phyloP scores from a whole-genome alignment of 2,888 invertebrate genomes.

The Drepana falcataria region DNA sequence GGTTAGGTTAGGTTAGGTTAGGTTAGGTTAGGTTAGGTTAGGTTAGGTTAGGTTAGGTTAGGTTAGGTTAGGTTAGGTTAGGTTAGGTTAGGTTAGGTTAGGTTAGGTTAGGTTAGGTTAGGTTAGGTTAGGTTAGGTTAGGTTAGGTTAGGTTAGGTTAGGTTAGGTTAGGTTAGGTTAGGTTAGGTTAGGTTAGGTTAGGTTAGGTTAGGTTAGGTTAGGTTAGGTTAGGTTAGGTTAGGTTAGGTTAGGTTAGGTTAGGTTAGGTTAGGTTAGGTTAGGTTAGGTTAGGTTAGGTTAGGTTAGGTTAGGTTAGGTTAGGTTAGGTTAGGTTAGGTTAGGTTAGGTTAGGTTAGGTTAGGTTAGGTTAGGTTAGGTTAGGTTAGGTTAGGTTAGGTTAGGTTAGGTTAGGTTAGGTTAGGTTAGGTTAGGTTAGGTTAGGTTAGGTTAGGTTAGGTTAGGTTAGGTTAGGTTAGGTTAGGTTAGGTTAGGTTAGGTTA shows the following conservation, averaged over 20 bases:
- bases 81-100: slow-evolving; percentile 15
- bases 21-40: slow-evolving; percentile 14
- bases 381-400: slow-evolving; percentile 9
- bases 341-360: slow-evolving; percentile 10
- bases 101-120: slow-evolving; percentile 17
- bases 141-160: slow-evolving; percentile 3
- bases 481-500: slow-evolving; percentile 6
- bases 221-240: slow-evolving; percentile 8
- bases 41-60: slow-evolving; percentile 15
- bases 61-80: slow-evolving; percentile 13
- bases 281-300: slow-evolving; percentile 7
- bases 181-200: slow-evolving; percentile 1
- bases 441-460: slow-evolving; percentile 6
- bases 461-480: slow-evolving; percentile 6
- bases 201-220: slow-evolving; percentile 4
- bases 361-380: slow-evolving; percentile 10
- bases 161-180: neutral
- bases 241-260: slow-evolving; percentile 7
- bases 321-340: slow-evolving; percentile 8
- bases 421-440: slow-evolving; percentile 6
- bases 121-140: no score
- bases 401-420: slow-evolving; percentile 6
- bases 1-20: slow-evolving; percentile 7
- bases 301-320: slow-evolving; percentile 8
- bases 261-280: slow-evolving; percentile 7